These are phyloP conservation scores for Psix sp. DNA, from an alignment of 1,140 invertebrate genomes.

Conservation along the genomic window DNA sequence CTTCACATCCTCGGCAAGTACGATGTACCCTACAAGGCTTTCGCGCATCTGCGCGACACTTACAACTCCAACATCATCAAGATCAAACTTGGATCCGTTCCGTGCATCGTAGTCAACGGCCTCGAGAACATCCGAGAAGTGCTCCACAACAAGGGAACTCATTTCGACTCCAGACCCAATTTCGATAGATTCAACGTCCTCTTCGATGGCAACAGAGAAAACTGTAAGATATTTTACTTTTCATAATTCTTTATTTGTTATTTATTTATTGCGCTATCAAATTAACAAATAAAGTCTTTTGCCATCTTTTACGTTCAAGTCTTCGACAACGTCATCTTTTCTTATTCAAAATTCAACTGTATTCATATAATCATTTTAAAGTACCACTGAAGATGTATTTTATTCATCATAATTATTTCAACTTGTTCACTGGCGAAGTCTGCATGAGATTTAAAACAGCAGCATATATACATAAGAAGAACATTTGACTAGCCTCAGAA, in stretches of 20 bases:
- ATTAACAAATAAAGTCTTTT: too few relatives aligned
- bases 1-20: conserved; percentile 80
- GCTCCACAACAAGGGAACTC: conserved; percentile 79
- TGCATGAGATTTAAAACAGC: too few relatives aligned
- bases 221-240: conserved; percentile 79
- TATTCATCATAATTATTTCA: too few relatives aligned
- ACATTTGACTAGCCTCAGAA: too few relatives aligned
- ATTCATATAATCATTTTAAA: too few relatives aligned
- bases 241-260: background rate
- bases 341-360: conserved; percentile 8
- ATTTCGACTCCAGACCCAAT: conserved; percentile 83
- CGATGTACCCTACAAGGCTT: conserved; percentile 82
- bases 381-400: too few relatives aligned
- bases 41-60: conserved; percentile 77
- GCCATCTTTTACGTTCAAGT: conserved; percentile 8
- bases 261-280: background rate
- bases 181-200: conserved; percentile 81
- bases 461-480: too few relatives aligned
- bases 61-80: conserved; percentile 79
- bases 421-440: too few relatives aligned
- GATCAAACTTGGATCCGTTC: conserved; percentile 79
- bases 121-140: conserved; percentile 81
- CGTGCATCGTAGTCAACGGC: conserved; percentile 82
- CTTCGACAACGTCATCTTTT: conserved; percentile 9
- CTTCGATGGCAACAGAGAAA: conserved; percentile 82